A percentile compares a stretch with the other conserved stretches of the same genome.
Conservation (phyloP, 2,797 vertebrate genomes). For the Macroramphosus scolopax region DNA sequence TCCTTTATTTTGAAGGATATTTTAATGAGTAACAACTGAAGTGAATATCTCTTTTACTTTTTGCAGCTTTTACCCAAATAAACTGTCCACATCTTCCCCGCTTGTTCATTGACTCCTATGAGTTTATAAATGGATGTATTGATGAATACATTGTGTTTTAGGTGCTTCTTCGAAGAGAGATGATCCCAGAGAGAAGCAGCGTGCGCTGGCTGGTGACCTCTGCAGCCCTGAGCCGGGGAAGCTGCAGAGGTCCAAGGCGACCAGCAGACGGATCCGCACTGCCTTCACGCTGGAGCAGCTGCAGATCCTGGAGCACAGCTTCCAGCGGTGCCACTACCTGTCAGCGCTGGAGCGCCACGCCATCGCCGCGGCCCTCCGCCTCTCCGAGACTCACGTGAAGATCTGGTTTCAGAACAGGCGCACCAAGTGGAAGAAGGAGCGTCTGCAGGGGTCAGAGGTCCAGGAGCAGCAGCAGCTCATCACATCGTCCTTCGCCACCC, state of each 20-base stretch:
- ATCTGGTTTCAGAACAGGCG: conserved; percentile 85
- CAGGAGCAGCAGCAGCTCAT: conserved; percentile 36
- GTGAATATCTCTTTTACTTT: too few relatives aligned
- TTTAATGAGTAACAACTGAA: too few relatives aligned
- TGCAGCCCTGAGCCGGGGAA: conserved; percentile 14
- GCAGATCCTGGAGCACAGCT: conserved; percentile 74
- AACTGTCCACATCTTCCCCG: too few relatives aligned
- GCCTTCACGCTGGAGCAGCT: conserved; percentile 77
- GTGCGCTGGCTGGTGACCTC: not conserved
- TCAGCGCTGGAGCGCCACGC: conserved; percentile 76
- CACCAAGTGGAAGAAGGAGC: conserved; percentile 82
- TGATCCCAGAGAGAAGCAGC: not conserved
- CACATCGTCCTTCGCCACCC: too few relatives aligned
- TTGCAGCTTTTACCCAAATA: too few relatives aligned
- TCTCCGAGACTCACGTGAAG: conserved; percentile 81
- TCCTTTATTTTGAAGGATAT: not conserved
- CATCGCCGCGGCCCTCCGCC: conserved; percentile 66
- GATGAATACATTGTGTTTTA: too few relatives aligned
- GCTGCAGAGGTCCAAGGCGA: conserved; percentile 18
- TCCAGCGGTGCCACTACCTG: conserved; percentile 76
- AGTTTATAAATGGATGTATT: too few relatives aligned
- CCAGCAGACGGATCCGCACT: conserved; percentile 72
- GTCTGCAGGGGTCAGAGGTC: conserved; percentile 28
- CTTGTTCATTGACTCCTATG: too few relatives aligned
- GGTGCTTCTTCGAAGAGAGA: not conserved